Conservation (phyloP, 2,113 vertebrate genomes). For the Pollimyrus isidori region DNA sequence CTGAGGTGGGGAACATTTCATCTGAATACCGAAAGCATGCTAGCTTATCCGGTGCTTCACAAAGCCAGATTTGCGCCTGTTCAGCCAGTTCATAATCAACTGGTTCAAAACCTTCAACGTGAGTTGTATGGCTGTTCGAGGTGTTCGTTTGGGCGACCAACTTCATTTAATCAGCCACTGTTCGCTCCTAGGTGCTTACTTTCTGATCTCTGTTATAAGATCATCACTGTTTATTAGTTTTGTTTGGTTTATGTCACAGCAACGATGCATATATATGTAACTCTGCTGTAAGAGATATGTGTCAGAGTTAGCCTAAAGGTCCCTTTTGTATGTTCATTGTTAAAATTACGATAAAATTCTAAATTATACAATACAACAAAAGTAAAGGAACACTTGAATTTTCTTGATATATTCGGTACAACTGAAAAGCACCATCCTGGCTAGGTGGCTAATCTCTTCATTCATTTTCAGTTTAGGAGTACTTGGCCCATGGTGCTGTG, state of each 20-base stretch:
- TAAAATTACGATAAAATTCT: neutral
- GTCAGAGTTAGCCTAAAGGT: neutral
- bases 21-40: neutral
- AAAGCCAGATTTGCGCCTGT: neutral
- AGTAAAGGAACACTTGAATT: neutral
- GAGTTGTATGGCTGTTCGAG: neutral
- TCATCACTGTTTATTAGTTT: neutral
- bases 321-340: neutral
- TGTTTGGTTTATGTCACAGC: neutral
- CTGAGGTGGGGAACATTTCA: neutral
- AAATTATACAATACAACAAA: neutral
- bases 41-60: neutral
- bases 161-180: neutral
- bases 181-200: neutral
- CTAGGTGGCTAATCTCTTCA: neutral
- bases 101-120: neutral
- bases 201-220: neutral
- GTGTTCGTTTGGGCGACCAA: neutral
- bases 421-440: neutral
- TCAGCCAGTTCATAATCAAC: neutral
- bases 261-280: neutral
- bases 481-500: neutral
- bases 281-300: neutral
- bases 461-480: neutral
- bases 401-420: neutral